A percentile compares a stretch with the other conserved stretches of the same genome.
These are phyloP conservation scores for Lethocerus indicus DNA, from an alignment of 1,140 invertebrate genomes.

Conservation along the genomic window DNA sequence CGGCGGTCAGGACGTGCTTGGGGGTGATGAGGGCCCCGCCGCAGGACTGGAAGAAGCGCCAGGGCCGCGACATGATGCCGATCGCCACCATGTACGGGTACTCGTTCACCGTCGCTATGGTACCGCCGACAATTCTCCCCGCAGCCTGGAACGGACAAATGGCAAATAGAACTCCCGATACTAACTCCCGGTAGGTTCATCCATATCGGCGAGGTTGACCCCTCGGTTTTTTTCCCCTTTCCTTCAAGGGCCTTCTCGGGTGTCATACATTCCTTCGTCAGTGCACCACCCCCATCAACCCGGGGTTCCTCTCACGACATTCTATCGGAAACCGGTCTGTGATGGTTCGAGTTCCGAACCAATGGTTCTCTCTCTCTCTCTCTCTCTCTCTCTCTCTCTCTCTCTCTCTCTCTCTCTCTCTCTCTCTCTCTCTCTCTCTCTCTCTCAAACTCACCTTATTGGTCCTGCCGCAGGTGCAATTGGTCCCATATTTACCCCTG, in stretches of 20 bases:
- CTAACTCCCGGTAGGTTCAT: no score
- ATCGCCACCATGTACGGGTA: conserved; percentile 93
- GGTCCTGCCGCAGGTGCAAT: not conserved
- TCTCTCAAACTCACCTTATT: not conserved
- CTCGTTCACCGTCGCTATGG: conserved; percentile 57
- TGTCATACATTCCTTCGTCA: no score
- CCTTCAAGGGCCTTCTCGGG: no score
- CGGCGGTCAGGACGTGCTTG: conserved; percentile 71
- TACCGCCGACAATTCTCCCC: no score
- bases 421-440: no score
- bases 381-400: no score
- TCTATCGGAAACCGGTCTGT: not conserved
- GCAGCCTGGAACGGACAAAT: no score
- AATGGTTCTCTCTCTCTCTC: no score
- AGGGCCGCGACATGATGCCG: conserved; percentile 67
- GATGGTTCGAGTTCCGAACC: not conserved
- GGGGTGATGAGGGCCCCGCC: conserved; percentile 72
- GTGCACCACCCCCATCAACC: not conserved
- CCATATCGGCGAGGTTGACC: no score
- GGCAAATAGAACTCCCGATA: no score
- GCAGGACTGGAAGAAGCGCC: conserved; percentile 83
- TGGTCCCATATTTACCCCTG: not conserved
- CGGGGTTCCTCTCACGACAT: not conserved
- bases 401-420: no score
- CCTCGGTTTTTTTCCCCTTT: no score